A percentile compares a stretch with the other conserved stretches of the same genome.
Evolutionary conservation across 2,888 invertebrate species (phyloP).

Genomic region (Hyalella azteca): DNA sequence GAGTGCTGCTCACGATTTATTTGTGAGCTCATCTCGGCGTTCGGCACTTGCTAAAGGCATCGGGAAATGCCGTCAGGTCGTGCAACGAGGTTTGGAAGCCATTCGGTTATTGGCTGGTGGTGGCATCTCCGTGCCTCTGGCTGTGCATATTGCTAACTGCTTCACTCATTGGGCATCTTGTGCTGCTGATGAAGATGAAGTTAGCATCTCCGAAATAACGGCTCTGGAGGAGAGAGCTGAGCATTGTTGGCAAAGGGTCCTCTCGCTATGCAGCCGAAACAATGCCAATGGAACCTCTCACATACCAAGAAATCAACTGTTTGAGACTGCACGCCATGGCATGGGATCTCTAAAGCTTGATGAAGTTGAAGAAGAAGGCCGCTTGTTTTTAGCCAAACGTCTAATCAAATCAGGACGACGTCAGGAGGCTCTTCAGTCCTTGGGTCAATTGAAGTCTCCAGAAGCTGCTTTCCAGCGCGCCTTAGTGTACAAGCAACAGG

Average conservation of each 20-base stretch:
- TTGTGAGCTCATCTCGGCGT: conserved; percentile 31
- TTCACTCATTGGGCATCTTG: conserved; percentile 46
- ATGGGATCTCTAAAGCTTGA: conserved; percentile 40
- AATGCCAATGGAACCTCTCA: not conserved
- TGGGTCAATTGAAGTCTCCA: conserved; percentile 52
- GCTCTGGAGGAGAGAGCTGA: conserved; percentile 53
- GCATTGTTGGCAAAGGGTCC: conserved; percentile 52
- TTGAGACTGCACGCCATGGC: not conserved
- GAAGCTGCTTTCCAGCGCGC: conserved; percentile 55
- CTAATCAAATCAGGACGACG: conserved; percentile 45
- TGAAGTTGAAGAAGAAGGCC: conserved; percentile 52
- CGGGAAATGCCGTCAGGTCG: conserved; percentile 7
- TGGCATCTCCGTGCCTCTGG: conserved; percentile 45
- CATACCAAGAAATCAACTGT: conserved; percentile 18
- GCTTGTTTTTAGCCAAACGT: conserved; percentile 52
- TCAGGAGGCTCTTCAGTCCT: conserved; percentile 57
- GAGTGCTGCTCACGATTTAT: conserved; percentile 51
- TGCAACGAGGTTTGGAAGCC: conserved; percentile 56
- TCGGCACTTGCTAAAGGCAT: conserved; percentile 8
- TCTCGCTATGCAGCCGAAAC: conserved; percentile 38
- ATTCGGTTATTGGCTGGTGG: conserved; percentile 50
- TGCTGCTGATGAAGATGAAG: conserved; percentile 45
- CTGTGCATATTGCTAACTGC: conserved; percentile 54
- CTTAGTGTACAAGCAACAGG: conserved; percentile 56
- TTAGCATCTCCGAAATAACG: conserved; percentile 48